phyloP scores from a whole-genome alignment of 2,113 vertebrate genomes.

The Amphiprion ocellaris region DNA sequence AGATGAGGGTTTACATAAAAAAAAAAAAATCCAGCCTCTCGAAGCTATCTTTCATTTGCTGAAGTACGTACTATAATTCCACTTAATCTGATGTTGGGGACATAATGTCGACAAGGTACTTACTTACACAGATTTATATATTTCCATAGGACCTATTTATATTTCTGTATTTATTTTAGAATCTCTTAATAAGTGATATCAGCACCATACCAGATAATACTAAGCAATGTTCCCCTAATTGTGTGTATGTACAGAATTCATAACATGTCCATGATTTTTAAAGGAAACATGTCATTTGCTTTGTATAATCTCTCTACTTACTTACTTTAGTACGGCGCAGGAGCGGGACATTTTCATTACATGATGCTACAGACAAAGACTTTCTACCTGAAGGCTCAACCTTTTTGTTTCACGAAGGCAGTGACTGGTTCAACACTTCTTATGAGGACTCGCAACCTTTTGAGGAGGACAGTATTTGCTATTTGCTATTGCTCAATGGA shows the following conservation, averaged over 20 bases:
- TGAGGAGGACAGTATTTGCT: slow-evolving; percentile 70
- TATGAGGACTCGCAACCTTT: slow-evolving; percentile 63
- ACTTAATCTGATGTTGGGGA: slow-evolving; percentile 71
- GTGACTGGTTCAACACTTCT: slow-evolving; percentile 63
- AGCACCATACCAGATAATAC: slow-evolving; percentile 61
- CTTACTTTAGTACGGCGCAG: slow-evolving; percentile 39
- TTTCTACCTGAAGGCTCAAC: slow-evolving; percentile 68
- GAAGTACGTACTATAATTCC: slow-evolving; percentile 69
- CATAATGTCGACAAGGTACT: slow-evolving; percentile 63
- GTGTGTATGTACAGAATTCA: slow-evolving; percentile 75
- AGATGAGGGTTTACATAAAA: slow-evolving; percentile 47
- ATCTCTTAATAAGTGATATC: slow-evolving; percentile 68
- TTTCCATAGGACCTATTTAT: slow-evolving; percentile 80
- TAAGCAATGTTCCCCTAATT: slow-evolving; percentile 75
- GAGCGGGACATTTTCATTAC: slow-evolving; percentile 60
- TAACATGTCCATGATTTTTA: slow-evolving; percentile 73
- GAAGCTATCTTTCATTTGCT: slow-evolving; percentile 64
- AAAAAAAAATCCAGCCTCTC: slow-evolving; percentile 34
- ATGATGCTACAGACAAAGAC: slow-evolving; percentile 54
- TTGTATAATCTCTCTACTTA: slow-evolving; percentile 66
- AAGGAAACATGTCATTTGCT: slow-evolving; percentile 63
- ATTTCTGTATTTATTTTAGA: slow-evolving; percentile 82
- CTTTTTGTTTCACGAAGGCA: slow-evolving; percentile 60
- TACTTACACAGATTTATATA: slow-evolving; percentile 73
- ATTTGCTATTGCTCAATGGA: slow-evolving; percentile 79